Evolutionary conservation across 2,888 invertebrate species (phyloP).

Genomic region (Plusia festucae): DNA sequence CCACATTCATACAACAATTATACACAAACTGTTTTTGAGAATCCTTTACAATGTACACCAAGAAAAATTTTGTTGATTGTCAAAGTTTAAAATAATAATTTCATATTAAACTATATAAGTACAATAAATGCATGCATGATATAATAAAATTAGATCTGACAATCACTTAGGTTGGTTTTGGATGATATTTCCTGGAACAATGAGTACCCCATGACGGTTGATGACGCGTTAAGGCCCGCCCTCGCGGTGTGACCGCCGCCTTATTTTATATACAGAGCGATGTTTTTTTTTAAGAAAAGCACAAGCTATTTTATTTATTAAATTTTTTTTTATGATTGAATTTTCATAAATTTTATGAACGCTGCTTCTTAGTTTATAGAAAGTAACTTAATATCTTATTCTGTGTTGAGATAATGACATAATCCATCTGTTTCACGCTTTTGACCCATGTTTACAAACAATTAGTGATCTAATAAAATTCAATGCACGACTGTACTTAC

Average conservation of each 20-base stretch:
- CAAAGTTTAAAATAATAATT: neutral
- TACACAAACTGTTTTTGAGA: no score
- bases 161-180: constrained; percentile 53
- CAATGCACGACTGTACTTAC: constrained; percentile 37
- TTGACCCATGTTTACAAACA: neutral
- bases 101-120: neutral
- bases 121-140: constrained; percentile 12
- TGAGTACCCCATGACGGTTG: constrained; percentile 47
- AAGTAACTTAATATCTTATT: neutral
- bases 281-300: constrained; percentile 12
- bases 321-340: no score
- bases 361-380: no score
- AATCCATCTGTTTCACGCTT: neutral
- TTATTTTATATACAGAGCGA: constrained; percentile 48
- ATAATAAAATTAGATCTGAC: constrained; percentile 47
- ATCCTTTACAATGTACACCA: no score
- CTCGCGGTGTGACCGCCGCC: constrained; percentile 51
- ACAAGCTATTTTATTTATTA: neutral
- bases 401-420: neutral
- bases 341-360: no score
- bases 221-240: constrained; percentile 56
- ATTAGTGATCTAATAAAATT: constrained; percentile 41
- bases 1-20: no score
- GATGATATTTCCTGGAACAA: constrained; percentile 52
- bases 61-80: no score